phyloP scores from a whole-genome alignment of 1,140 invertebrate species.

The Drosophila elegans region DNA sequence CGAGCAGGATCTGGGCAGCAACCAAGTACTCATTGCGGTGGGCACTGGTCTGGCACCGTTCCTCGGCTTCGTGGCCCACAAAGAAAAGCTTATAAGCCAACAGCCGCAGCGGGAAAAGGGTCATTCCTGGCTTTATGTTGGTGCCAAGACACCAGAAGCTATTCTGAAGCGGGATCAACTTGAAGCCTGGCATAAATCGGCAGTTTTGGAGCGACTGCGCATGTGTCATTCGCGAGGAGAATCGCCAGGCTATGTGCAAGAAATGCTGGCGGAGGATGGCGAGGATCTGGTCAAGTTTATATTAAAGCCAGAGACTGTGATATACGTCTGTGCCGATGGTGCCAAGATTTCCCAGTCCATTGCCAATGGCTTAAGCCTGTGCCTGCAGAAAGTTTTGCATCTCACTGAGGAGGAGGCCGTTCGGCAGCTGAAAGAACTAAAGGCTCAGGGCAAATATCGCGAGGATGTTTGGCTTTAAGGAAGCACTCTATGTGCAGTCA shows the following conservation, averaged over 20 bases:
- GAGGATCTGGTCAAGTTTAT: conserved; percentile 87
- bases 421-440: conserved; percentile 84
- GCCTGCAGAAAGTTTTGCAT: conserved; percentile 85
- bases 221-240: conserved; percentile 87
- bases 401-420: conserved; percentile 82
- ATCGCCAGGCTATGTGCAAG: conserved; percentile 87
- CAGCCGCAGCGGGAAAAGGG: conserved; percentile 70
- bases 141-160: conserved; percentile 88
- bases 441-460: conserved; percentile 85
- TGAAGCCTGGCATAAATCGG: conserved; percentile 83
- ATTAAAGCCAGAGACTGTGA: conserved; percentile 85
- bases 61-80: conserved; percentile 88
- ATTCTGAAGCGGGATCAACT: conserved; percentile 75
- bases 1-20: conserved; percentile 85
- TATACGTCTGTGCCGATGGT: conserved; percentile 93
- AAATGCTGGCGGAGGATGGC: conserved; percentile 87
- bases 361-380: conserved; percentile 86
- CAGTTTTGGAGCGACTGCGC: conserved; percentile 86
- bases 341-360: conserved; percentile 90
- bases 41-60: conserved; percentile 95
- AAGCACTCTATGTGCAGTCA: not conserved
- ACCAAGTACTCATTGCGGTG: conserved; percentile 92
- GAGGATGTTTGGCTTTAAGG: conserved; percentile 86
- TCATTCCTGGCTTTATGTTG: conserved; percentile 89
- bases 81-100: conserved; percentile 64